Evolutionary conservation across 1,140 invertebrate genomes (phyloP).

Genomic region (Sipha flava): DNA sequence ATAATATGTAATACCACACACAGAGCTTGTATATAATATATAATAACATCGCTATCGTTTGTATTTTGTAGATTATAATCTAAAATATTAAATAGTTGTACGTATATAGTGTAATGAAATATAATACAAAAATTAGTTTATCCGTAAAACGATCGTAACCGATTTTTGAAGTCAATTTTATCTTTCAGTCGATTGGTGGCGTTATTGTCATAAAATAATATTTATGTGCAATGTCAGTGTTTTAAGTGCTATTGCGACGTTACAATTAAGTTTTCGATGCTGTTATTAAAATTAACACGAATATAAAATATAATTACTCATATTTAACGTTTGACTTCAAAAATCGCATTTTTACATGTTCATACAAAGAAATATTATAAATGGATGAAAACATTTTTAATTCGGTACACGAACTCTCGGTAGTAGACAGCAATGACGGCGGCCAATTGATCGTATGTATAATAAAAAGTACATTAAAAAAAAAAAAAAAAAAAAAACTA

Average conservation of each 20-base stretch:
- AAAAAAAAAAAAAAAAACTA: too few relatives aligned
- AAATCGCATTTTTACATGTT: too few relatives aligned
- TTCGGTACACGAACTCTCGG: too few relatives aligned
- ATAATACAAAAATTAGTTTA: neutral
- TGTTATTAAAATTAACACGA: too few relatives aligned
- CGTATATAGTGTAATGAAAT: neutral
- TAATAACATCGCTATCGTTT: neutral
- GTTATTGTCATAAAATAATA: too few relatives aligned
- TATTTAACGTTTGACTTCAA: neutral
- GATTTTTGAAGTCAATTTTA: conserved; percentile 1
- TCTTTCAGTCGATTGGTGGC: neutral
- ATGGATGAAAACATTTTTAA: too few relatives aligned
- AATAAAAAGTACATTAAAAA: too few relatives aligned
- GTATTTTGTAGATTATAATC: neutral
- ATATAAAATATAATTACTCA: too few relatives aligned
- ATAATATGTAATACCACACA: neutral
- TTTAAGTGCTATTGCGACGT: too few relatives aligned
- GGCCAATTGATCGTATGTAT: neutral
- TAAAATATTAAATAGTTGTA: neutral
- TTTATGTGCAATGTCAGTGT: too few relatives aligned
- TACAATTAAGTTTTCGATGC: too few relatives aligned
- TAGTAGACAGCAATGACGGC: neutral
- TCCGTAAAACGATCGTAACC: neutral
- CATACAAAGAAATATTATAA: too few relatives aligned
- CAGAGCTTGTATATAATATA: neutral